Evolutionary conservation across 2,113 vertebrate genomes (phyloP).

Genomic region (Zosterops borbonicus): DNA sequence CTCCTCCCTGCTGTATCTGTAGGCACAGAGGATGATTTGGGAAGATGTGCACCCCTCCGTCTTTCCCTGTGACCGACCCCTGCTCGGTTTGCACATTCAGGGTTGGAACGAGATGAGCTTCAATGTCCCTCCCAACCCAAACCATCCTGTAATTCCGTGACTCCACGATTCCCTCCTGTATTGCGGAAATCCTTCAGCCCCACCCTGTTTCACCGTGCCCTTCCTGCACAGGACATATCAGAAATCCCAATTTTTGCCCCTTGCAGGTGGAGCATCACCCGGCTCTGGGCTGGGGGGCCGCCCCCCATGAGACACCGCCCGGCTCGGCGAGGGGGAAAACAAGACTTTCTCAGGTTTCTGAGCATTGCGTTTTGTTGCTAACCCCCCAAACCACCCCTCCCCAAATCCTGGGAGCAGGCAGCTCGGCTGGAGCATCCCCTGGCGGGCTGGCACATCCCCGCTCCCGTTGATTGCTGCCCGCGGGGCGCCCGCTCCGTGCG

Average conservation of each 20-base stretch:
- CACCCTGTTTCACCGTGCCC: fast-evolving
- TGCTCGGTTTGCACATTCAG: fast-evolving
- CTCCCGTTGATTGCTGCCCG: constrained; percentile 67
- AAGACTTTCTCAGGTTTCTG: constrained; percentile 3
- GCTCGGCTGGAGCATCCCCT: constrained; percentile 74
- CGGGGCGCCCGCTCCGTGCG: neutral
- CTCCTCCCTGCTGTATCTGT: neutral
- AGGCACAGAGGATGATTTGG: neutral
- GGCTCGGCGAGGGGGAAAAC: constrained; percentile 20
- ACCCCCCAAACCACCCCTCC: neutral
- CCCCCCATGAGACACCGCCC: too few species aligned
- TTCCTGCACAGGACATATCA: fast-evolving
- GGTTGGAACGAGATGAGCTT: neutral
- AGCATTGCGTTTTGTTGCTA: constrained; percentile 72
- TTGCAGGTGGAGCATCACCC: neutral
- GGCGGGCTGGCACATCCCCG: constrained; percentile 42
- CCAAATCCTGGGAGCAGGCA: constrained; percentile 65
- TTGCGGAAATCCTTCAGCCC: neutral
- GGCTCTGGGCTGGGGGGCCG: neutral
- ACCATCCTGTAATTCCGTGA: neutral
- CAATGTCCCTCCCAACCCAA: neutral
- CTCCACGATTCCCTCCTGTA: neutral
- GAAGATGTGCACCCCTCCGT: fast-evolving
- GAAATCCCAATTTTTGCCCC: neutral
- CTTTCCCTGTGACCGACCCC: neutral